phyloP scores from a whole-genome alignment of 2,888 invertebrate species.

The Augiades crinisus region DNA sequence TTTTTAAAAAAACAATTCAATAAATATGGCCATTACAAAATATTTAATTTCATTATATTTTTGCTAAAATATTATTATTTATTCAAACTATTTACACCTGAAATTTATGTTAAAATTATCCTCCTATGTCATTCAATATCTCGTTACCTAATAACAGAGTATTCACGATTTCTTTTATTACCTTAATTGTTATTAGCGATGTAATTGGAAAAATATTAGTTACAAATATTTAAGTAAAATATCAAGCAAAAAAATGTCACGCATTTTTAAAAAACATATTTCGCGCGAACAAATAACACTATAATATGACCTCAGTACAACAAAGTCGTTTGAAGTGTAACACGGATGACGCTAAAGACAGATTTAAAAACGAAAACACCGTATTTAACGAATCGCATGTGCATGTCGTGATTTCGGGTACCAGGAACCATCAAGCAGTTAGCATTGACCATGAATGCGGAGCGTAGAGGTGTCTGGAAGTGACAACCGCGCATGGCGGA shows the following conservation, averaged over 20 bases:
- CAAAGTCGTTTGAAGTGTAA: no score
- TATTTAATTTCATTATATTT: no score
- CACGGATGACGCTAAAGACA: conserved; percentile 1
- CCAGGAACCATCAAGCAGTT: conserved; percentile 46
- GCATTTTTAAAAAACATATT: conserved; percentile 1
- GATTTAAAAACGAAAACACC: background rate
- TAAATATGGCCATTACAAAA: no score
- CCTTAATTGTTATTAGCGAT: background rate
- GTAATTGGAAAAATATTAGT: background rate
- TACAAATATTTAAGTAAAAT: conserved; percentile 2
- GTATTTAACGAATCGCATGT: conserved; percentile 8
- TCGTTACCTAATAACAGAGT: background rate
- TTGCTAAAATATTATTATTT: no score
- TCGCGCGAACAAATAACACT: background rate
- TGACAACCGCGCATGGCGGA: conserved; percentile 45
- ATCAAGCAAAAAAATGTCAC: conserved; percentile 6
- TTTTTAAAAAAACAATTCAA: no score
- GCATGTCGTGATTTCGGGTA: conserved; percentile 39
- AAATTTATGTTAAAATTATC: no score
- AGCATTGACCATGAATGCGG: conserved; percentile 65
- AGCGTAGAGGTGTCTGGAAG: conserved; percentile 34
- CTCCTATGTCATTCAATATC: background rate
- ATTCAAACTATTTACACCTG: no score
- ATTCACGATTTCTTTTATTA: conserved; percentile 11
- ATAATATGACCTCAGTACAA: no score